Evolutionary conservation across 2,888 invertebrate genomes (phyloP).

Genomic region (Tuta absoluta): DNA sequence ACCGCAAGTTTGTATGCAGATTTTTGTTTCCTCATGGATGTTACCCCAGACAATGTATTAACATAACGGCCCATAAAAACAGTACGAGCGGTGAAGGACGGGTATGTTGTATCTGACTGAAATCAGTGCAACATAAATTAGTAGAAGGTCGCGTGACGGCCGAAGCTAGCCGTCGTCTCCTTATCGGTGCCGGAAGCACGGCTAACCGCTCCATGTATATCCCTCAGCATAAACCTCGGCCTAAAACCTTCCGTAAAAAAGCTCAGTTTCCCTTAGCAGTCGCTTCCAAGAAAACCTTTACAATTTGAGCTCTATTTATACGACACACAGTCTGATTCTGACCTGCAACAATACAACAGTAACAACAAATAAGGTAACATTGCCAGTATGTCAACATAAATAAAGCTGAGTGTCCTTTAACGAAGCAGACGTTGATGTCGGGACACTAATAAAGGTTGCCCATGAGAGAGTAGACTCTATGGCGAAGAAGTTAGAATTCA

Average conservation of each 20-base stretch:
- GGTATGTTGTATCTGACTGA: slow-evolving; percentile 69
- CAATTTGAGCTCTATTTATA: slow-evolving; percentile 61
- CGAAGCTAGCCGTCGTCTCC: slow-evolving; percentile 73
- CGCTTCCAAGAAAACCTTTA: slow-evolving; percentile 39
- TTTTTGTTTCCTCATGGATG: slow-evolving; percentile 43
- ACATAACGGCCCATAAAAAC: slow-evolving; percentile 64
- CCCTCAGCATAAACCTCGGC: slow-evolving; percentile 50
- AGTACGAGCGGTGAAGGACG: slow-evolving; percentile 46
- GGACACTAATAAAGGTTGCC: slow-evolving; percentile 65
- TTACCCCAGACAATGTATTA: slow-evolving; percentile 64
- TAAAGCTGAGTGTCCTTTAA: slow-evolving; percentile 81
- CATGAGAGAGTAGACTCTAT: slow-evolving; percentile 62
- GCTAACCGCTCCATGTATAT: slow-evolving; percentile 52
- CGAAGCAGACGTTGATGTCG: slow-evolving; percentile 77
- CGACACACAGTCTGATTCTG: slow-evolving; percentile 51
- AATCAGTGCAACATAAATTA: slow-evolving; percentile 80
- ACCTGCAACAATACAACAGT: slow-evolving; percentile 47
- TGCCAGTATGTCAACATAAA: slow-evolving; percentile 79
- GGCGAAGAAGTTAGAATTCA: slow-evolving; percentile 54
- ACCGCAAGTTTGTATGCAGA: slow-evolving; percentile 42
- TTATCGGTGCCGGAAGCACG: slow-evolving; percentile 76
- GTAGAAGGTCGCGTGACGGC: slow-evolving; percentile 78
- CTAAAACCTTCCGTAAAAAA: slow-evolving; percentile 54
- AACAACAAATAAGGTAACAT: slow-evolving; percentile 74
- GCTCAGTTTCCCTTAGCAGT: slow-evolving; percentile 54